These are phyloP conservation scores for Hydractinia echinata DNA, from an alignment of 30 jellyfish, hydroid and myxozoan genomes.

Conservation along the genomic window DNA sequence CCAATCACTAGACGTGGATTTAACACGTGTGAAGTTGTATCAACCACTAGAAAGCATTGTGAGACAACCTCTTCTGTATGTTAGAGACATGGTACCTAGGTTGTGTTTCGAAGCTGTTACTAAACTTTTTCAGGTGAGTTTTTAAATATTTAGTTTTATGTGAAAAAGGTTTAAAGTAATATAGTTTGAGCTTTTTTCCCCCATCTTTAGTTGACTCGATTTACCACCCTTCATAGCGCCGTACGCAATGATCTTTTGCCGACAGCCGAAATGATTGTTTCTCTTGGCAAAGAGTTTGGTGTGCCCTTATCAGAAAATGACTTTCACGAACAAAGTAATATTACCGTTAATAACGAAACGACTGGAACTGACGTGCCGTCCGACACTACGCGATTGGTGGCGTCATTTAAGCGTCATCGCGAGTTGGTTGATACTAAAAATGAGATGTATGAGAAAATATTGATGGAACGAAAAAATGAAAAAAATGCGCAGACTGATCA, in stretches of 20 bases:
- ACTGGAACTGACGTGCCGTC: neutral
- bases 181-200: neutral
- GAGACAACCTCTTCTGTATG: conserved; percentile 79
- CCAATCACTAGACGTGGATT: conserved; percentile 65
- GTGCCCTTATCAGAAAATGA: conserved; percentile 58
- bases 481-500: conserved; percentile 17
- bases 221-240: conserved; percentile 48
- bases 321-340: conserved; percentile 14
- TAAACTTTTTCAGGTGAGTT: conserved; percentile 55
- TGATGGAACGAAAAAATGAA: conserved; percentile 30
- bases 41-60: conserved; percentile 69
- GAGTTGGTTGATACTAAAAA: conserved; percentile 51
- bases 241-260: conserved; percentile 74
- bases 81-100: conserved; percentile 85
- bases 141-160: neutral
- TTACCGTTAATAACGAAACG: neutral
- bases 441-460: conserved; percentile 35
- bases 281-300: conserved; percentile 70
- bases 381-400: neutral
- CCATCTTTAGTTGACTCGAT: conserved; percentile 29
- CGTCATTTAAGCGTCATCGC: conserved; percentile 39
- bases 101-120: conserved; percentile 67
- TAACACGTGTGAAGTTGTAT: conserved; percentile 65
- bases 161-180: neutral
- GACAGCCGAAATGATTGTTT: conserved; percentile 71